Evolutionary conservation across 37 sponge, comb jelly and placozoan species (phyloP).

Genomic region (Bolinopsis microptera): DNA sequence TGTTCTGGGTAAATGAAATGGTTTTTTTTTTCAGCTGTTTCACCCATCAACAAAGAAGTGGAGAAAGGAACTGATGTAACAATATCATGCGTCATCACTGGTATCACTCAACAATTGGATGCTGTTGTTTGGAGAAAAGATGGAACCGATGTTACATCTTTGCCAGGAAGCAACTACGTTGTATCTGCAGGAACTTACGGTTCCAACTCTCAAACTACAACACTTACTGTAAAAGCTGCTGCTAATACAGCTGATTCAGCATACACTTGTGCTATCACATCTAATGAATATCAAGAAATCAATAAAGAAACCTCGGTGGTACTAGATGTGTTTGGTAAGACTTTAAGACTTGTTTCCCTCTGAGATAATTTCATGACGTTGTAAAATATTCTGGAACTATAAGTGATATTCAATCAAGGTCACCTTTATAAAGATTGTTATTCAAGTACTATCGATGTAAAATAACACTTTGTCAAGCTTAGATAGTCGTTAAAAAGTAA

Average conservation of each 20-base stretch:
- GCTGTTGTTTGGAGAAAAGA: neutral
- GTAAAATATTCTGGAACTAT: too few species aligned
- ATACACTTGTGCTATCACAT: too few species aligned
- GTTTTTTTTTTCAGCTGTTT: neutral
- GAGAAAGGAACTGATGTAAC: neutral
- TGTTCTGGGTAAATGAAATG: too few species aligned
- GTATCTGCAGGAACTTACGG: neutral
- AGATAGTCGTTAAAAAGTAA: too few species aligned
- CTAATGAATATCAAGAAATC: neutral
- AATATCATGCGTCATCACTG: neutral
- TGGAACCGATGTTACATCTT: neutral
- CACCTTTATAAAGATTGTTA: too few species aligned
- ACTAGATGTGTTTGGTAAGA: neutral
- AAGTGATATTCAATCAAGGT: too few species aligned
- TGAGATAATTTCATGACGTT: too few species aligned
- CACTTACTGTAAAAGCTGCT: too few species aligned
- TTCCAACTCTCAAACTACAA: neutral
- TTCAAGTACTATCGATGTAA: too few species aligned
- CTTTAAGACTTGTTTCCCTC: too few species aligned
- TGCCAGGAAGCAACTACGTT: neutral
- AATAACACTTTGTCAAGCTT: too few species aligned
- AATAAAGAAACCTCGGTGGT: neutral
- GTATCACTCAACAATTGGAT: conserved; percentile 7
- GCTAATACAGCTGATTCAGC: too few species aligned
- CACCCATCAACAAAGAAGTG: neutral